Conservation (phyloP, 2,888 invertebrate species). For the Ceraclea dissimilis region DNA sequence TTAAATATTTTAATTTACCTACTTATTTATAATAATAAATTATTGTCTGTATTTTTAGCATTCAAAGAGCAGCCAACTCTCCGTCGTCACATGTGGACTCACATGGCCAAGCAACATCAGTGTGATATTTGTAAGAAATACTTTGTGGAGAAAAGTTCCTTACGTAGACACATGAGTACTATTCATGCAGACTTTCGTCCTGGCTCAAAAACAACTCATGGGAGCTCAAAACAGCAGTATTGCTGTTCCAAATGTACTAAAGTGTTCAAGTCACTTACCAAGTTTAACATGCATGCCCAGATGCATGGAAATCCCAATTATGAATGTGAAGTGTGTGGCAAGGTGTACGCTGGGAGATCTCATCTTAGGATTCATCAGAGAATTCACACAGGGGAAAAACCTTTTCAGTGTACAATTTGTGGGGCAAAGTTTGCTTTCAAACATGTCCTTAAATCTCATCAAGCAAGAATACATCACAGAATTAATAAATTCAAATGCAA, state of each 20-base stretch:
- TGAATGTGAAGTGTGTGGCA: constrained; percentile 41
- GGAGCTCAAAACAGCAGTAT: constrained; percentile 27
- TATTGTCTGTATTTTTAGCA: constrained; percentile 10
- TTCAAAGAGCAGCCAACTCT: constrained; percentile 25
- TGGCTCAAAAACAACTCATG: constrained; percentile 9
- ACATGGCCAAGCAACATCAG: constrained; percentile 25
- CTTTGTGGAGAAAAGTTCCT: constrained; percentile 24
- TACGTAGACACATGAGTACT: constrained; percentile 24
- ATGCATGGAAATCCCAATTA: constrained; percentile 43
- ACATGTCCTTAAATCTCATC: constrained; percentile 32
- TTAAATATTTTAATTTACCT: too few relatives aligned
- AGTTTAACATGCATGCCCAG: constrained; percentile 38
- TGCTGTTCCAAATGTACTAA: constrained; percentile 39
- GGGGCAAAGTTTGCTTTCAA: constrained; percentile 32
- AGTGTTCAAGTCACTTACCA: constrained; percentile 35
- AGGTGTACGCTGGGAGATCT: constrained; percentile 44
- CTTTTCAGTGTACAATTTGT: constrained; percentile 34
- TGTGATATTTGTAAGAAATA: constrained; percentile 25
- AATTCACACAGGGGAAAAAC: constrained; percentile 35
- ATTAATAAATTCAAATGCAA: constrained; percentile 33
- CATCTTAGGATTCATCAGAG: constrained; percentile 39
- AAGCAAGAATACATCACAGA: constrained; percentile 32
- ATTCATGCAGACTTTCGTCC: constrained; percentile 25
- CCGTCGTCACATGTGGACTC: constrained; percentile 24
- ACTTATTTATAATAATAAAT: too few relatives aligned